phyloP scores from a whole-genome alignment of 2,797 vertebrate species.

The Halcyon chelicuti region DNA sequence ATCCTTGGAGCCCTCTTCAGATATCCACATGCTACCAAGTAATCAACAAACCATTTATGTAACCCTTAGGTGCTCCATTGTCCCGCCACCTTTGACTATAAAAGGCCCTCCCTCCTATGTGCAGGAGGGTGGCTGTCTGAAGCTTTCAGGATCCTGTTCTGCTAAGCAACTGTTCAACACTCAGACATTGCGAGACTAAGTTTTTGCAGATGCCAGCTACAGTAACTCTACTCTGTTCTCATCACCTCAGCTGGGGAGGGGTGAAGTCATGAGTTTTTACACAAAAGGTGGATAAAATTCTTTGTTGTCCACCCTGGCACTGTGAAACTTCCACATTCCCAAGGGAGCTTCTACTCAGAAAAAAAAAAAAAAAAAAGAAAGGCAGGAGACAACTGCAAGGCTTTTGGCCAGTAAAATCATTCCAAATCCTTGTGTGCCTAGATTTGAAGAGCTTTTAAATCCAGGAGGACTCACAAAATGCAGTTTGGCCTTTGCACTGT shows the following conservation, averaged over 20 bases:
- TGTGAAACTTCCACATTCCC: not conserved
- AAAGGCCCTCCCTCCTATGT: not conserved
- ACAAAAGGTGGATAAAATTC: not conserved
- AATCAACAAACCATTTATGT: not conserved
- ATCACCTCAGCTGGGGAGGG: not conserved
- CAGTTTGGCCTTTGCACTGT: constrained; percentile 27
- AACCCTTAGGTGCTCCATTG: not conserved
- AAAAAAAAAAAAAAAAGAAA: constrained; percentile 10
- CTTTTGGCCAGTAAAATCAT: constrained; percentile 23
- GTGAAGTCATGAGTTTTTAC: not conserved
- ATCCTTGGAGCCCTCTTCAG: not conserved
- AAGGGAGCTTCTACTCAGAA: not conserved
- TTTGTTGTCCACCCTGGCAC: not conserved
- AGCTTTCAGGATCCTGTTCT: not conserved
- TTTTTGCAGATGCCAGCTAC: not conserved
- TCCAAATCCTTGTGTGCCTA: constrained; percentile 2
- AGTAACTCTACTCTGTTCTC: not conserved
- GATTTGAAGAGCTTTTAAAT: constrained; percentile 21
- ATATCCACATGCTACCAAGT: not conserved
- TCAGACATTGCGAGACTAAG: not conserved
- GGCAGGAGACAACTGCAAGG: not conserved
- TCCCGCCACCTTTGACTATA: not conserved
- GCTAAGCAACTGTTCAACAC: not conserved
- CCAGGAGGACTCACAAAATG: constrained; percentile 11
- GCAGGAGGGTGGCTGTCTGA: not conserved